These are phyloP conservation scores for Euphydryas editha DNA, from an alignment of 2,888 invertebrate species.

Conservation along the genomic window DNA sequence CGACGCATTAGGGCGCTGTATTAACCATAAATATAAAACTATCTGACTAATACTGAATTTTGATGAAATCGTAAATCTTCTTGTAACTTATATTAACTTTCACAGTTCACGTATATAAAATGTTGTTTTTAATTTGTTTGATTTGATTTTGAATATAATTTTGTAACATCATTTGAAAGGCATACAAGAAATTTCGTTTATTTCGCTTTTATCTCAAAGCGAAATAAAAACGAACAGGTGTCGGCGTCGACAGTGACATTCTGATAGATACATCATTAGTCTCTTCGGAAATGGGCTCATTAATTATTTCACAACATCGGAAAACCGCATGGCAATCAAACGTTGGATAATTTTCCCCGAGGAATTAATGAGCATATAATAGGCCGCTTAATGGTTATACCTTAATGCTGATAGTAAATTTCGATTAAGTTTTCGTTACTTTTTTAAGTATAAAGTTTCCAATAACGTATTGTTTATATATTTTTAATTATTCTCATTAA, in stretches of 20 bases:
- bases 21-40: too few species aligned
- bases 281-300: not conserved
- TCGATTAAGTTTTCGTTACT: too few species aligned
- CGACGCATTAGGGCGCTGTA: too few species aligned
- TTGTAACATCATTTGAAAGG: not conserved
- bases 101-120: too few species aligned
- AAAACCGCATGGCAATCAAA: slow-evolving; percentile 2
- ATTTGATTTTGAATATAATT: not conserved
- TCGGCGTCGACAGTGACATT: not conserved
- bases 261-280: slow-evolving; percentile 7
- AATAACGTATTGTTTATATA: too few species aligned
- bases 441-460: too few species aligned
- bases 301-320: slow-evolving; percentile 9
- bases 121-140: too few species aligned
- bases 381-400: not conserved
- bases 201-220: not conserved
- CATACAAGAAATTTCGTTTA: not conserved
- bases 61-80: too few species aligned
- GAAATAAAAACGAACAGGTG: not conserved
- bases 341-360: not conserved
- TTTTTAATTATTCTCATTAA: too few species aligned
- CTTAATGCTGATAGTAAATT: not conserved
- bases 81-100: too few species aligned
- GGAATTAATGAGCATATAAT: slow-evolving; percentile 2
- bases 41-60: too few species aligned